A percentile compares a stretch with the other conserved stretches of the same genome.
Evolutionary conservation across 2,888 invertebrate genomes (phyloP).

Genomic region (Phrixothrix hirtus): DNA sequence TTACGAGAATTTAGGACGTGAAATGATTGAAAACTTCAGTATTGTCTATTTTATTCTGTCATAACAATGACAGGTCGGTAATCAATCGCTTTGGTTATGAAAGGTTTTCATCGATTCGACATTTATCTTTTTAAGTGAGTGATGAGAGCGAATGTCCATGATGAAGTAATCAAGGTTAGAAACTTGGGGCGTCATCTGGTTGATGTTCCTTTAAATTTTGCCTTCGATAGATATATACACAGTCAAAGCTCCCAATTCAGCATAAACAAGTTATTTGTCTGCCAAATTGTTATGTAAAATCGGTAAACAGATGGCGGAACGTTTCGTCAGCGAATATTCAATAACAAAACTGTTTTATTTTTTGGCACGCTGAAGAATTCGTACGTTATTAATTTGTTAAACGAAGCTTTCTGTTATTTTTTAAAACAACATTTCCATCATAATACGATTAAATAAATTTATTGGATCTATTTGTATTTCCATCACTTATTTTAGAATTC

Average conservation of each 20-base stretch:
- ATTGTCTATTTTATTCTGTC: too few species aligned
- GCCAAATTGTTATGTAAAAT: conserved; percentile 22
- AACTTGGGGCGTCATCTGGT: too few species aligned
- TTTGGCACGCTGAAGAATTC: neutral
- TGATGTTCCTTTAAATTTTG: conserved; percentile 1
- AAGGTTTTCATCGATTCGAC: too few species aligned
- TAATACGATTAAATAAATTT: neutral
- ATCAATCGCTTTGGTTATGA: too few species aligned
- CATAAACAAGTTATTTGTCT: conserved; percentile 23
- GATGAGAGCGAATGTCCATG: too few species aligned
- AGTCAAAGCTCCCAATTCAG: conserved; percentile 17
- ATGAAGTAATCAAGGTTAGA: too few species aligned
- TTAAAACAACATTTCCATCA: neutral
- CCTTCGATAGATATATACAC: conserved; percentile 4
- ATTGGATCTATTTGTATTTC: too few species aligned
- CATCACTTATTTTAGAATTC: too few species aligned
- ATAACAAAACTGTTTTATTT: conserved; percentile 1
- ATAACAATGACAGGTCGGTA: too few species aligned
- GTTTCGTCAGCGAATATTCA: conserved; percentile 18
- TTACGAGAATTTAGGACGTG: too few species aligned
- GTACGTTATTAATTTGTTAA: neutral
- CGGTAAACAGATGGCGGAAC: conserved; percentile 13
- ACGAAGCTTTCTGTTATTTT: neutral
- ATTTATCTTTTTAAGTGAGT: too few species aligned
- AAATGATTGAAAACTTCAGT: too few species aligned